phyloP scores from a whole-genome alignment of 2,113 vertebrate genomes.

The Hippopotamus amphibius region DNA sequence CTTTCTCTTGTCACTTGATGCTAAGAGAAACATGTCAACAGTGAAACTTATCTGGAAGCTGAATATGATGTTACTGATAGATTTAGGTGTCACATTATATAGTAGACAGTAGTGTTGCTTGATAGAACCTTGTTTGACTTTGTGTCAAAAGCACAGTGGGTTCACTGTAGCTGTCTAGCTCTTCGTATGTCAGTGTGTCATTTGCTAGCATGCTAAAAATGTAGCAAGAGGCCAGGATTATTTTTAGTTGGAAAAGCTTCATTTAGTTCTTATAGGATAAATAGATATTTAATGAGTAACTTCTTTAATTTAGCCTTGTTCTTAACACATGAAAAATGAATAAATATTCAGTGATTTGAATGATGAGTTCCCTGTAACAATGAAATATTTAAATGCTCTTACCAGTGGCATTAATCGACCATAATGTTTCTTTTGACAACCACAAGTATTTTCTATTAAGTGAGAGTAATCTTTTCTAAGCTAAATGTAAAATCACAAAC shows the following conservation, averaged over 20 bases:
- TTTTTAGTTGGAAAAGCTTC: slow-evolving; percentile 76
- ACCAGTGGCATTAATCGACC: slow-evolving; percentile 67
- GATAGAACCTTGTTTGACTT: slow-evolving; percentile 67
- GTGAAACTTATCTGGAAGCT: slow-evolving; percentile 56
- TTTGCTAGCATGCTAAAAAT: slow-evolving; percentile 72
- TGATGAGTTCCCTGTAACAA: slow-evolving; percentile 68
- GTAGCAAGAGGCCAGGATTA: slow-evolving; percentile 54
- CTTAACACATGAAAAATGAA: slow-evolving; percentile 58
- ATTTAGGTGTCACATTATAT: slow-evolving; percentile 64
- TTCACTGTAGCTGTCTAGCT: slow-evolving; percentile 57
- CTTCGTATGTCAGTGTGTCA: slow-evolving; percentile 46
- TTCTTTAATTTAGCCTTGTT: slow-evolving; percentile 72
- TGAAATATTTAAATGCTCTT: slow-evolving; percentile 74
- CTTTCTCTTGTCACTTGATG: slow-evolving; percentile 68
- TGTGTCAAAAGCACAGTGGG: slow-evolving; percentile 47
- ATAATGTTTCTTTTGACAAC: slow-evolving; percentile 60
- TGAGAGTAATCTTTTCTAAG: slow-evolving; percentile 58
- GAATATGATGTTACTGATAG: slow-evolving; percentile 67
- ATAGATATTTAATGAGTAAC: slow-evolving; percentile 70
- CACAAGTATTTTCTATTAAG: slow-evolving; percentile 64
- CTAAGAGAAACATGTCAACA: slow-evolving; percentile 68
- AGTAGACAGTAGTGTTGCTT: slow-evolving; percentile 62
- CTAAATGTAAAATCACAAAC: slow-evolving; percentile 38
- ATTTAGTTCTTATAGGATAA: slow-evolving; percentile 62
- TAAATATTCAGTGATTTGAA: slow-evolving; percentile 73